Evolutionary conservation across 2,888 invertebrate genomes (phyloP).

Genomic region (Harmothoe impar): DNA sequence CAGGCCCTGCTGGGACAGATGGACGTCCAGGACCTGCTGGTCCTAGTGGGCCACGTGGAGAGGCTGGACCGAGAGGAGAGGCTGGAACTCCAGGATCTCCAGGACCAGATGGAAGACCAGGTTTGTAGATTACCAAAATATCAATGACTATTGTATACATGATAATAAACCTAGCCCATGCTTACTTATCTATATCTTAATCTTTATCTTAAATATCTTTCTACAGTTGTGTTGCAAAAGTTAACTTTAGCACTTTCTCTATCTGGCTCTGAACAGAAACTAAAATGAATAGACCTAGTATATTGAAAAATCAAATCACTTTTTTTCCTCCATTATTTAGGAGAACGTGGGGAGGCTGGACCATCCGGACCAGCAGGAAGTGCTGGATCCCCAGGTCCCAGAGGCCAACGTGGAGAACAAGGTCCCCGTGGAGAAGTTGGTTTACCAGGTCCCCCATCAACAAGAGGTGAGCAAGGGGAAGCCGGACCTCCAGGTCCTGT

Average conservation of each 20-base stretch:
- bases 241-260: too few species aligned
- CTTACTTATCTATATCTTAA: background rate
- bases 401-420: background rate
- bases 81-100: slow-evolving; percentile 66
- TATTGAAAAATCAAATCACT: too few species aligned
- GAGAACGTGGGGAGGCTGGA: background rate
- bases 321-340: background rate
- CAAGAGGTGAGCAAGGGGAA: background rate
- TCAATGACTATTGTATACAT: too few species aligned
- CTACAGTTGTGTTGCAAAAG: too few species aligned
- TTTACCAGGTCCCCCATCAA: background rate
- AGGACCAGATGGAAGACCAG: slow-evolving; percentile 63
- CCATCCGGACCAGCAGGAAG: slow-evolving; percentile 37
- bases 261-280: too few species aligned
- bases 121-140: too few species aligned
- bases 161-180: too few species aligned
- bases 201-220: too few species aligned
- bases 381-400: slow-evolving; percentile 65
- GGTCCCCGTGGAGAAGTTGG: slow-evolving; percentile 49
- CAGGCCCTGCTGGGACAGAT: slow-evolving; percentile 60
- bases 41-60: slow-evolving; percentile 85
- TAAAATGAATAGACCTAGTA: too few species aligned
- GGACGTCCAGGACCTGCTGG: slow-evolving; percentile 66
- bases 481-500: background rate
- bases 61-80: slow-evolving; percentile 66